phyloP scores from a whole-genome alignment of 2,888 invertebrate genomes.

The Physocephala rufipes region DNA sequence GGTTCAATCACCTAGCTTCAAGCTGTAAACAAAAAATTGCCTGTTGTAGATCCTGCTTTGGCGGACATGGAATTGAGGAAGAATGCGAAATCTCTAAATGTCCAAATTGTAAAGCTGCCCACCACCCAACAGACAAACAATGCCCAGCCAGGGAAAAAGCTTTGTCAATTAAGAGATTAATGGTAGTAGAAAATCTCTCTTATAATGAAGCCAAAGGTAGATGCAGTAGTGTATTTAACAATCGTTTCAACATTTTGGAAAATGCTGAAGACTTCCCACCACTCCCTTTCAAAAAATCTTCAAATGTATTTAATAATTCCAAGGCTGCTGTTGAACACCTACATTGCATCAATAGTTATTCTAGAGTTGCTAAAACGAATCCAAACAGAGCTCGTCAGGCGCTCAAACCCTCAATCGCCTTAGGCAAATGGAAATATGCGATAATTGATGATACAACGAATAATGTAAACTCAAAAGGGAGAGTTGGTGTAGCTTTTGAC shows the following conservation, averaged over 20 bases:
- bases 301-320: background rate
- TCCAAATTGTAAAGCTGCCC: background rate
- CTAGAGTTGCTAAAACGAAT: background rate
- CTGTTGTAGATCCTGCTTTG: background rate
- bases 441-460: no score
- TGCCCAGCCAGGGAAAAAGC: constrained; percentile 8
- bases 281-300: background rate
- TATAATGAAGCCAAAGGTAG: background rate
- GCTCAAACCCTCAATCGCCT: no score
- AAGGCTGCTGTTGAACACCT: background rate
- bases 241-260: background rate
- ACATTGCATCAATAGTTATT: background rate
- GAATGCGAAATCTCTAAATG: background rate
- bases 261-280: background rate
- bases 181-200: background rate
- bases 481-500: no score
- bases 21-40: background rate
- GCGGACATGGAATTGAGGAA: background rate
- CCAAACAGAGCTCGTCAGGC: no score
- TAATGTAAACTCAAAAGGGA: no score
- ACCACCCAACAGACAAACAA: background rate
- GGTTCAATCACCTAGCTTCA: background rate
- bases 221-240: background rate
- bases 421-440: no score
- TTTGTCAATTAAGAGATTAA: background rate